A percentile compares a stretch with the other conserved stretches of the same genome.
Evolutionary conservation across 2,113 vertebrate species (phyloP).

Genomic region (Paratilapia polleni): DNA sequence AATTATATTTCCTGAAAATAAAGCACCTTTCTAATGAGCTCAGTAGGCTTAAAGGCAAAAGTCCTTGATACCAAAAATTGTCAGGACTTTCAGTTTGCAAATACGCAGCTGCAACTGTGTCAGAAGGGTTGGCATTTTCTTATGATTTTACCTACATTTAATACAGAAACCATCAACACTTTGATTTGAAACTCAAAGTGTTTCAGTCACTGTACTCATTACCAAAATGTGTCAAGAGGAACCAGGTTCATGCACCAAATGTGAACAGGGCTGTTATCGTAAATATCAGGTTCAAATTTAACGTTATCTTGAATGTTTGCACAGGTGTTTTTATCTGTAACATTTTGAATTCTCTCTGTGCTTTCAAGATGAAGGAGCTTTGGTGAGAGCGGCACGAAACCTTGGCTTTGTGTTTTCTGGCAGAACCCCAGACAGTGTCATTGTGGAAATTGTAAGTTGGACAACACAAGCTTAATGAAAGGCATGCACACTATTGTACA

Average conservation of each 20-base stretch:
- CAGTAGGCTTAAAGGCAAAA: conserved; percentile 1
- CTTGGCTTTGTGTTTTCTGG: conserved; percentile 95
- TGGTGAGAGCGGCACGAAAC: conserved; percentile 92
- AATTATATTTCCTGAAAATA: conserved; percentile 12
- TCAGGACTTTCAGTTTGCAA: background rate
- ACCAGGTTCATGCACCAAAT: conserved; percentile 7
- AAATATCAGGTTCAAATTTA: background rate
- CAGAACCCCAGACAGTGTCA: conserved; percentile 93
- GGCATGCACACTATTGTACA: background rate
- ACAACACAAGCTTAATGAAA: conserved; percentile 8
- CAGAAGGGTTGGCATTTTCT: background rate
- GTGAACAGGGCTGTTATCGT: background rate
- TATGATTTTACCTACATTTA: background rate
- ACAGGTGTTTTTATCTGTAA: background rate
- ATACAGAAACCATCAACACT: background rate
- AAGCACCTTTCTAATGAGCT: conserved; percentile 9
- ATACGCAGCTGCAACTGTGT: background rate
- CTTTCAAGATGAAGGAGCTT: conserved; percentile 91
- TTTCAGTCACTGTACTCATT: conserved; percentile 17
- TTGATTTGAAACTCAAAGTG: background rate
- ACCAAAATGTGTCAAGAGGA: conserved; percentile 4
- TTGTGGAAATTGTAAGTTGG: conserved; percentile 89
- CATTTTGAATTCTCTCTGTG: background rate
- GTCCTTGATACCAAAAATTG: background rate
- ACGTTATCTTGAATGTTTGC: background rate